Base-by-base conservation (phyloP, 2,888 invertebrate genomes). In the Lepas anatifera region DNA sequence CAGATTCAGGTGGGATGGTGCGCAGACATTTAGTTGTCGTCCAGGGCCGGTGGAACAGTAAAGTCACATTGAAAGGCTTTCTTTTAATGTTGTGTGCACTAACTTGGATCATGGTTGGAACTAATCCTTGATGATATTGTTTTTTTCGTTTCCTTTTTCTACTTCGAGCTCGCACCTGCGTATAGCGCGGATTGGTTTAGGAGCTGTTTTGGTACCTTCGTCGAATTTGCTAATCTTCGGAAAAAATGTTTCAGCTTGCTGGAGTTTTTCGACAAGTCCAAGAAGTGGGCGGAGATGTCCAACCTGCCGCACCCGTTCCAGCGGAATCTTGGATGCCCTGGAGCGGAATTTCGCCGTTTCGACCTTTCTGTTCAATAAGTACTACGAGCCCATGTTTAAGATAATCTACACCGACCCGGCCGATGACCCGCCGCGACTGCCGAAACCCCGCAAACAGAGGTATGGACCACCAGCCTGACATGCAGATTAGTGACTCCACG, bases 241-340 rank as follows among this genome's bases (percentile, higher is more conserved):
- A n/a, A n/a, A n/a, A n/a, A n/a, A n/a, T n/a, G 74, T 83, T 84
- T 72, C 82, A 95, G 95, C 78, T 84, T 97, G 72, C 89, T 91
- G 72, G 91, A 96, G 77, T 98, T 98, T 81, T 95, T 97, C 78
- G 87, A 87, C 74, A 96, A 96, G 83, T 94, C 95, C 77, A 90
- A 92, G 78, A 89, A 89, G 77, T 99, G 97, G 97, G 88, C 90
- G 72, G 93, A 95, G 77, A 95, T 98, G 94, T 89, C 93, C 1
- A 88, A 88, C 74, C 85, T 95, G 81, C 87, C 93, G 0, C 87
- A 87, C 75, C 89, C 90, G 71, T 92, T 95, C 78, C 84, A 89
- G 72, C 85, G 86, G 67, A 90, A 90, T 80, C 89, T 97, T n/a
- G 71, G 88, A 90, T 72, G 85, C 88, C 72, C 81, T 97, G 71